A percentile compares a stretch with the other conserved stretches of the same genome.
Conservation (phyloP, 2,113 vertebrate species). For the Laterallus jamaicensis region DNA sequence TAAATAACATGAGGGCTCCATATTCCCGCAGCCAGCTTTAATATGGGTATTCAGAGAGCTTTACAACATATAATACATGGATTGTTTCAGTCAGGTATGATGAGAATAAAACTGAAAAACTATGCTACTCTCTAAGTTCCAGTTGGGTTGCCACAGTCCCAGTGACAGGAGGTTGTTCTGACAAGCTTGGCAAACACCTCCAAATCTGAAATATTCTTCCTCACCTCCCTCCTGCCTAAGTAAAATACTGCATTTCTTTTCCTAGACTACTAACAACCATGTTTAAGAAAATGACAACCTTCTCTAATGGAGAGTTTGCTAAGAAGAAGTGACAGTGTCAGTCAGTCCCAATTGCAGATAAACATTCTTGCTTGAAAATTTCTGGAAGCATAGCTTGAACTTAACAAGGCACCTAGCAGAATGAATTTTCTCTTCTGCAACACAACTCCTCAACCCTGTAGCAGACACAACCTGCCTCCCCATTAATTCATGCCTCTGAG, state of each 20-base stretch:
- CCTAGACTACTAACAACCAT: not conserved
- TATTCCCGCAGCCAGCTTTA: not conserved
- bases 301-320: not conserved
- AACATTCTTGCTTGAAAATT: not conserved
- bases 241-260: not conserved
- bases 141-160: not conserved
- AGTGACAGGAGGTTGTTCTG: not conserved
- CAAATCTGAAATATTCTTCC: not conserved
- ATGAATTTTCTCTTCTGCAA: not conserved
- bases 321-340: not conserved
- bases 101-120: not conserved
- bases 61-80: not conserved
- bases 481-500: not conserved
- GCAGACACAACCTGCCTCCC: not conserved
- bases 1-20: not conserved
- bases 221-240: not conserved
- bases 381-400: not conserved
- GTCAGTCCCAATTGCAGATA: not conserved
- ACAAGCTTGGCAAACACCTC: not conserved
- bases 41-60: not conserved
- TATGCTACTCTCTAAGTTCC: not conserved
- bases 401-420: not conserved
- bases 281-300: not conserved
- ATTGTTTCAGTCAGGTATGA: not conserved
- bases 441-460: not conserved